Evolutionary conservation across 1,140 invertebrate genomes (phyloP), one percentile per base, ranked within the genome.

Genomic region (Trichoplusia ni): DNA sequence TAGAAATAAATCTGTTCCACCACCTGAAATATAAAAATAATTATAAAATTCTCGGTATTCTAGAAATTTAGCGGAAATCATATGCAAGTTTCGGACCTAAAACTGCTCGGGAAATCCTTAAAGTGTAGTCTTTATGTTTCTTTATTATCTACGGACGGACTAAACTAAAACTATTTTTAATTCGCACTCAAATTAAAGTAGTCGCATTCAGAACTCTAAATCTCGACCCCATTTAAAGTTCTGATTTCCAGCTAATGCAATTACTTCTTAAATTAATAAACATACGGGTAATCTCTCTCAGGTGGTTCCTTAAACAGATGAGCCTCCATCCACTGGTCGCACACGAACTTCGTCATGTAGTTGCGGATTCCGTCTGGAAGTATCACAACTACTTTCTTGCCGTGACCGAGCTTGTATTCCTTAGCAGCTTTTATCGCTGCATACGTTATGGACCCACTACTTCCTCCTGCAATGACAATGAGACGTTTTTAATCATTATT

Each of bases 291-390:
- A 21, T 69, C 54, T 3, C 72, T 72, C 27, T 67, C 16, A 11
- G 79, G 79, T 9, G 76, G 74, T 14, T 77, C 71, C 69, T 91
- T 91, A 25, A 97, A 96, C 69, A 94, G 93, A 80, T 95, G 93
- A 21, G 95, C 94, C 75, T 95, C 94, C 97, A 99, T 97, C 98
- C 98, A 99, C 61, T 97, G 94, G 84, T 99, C 96, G 47, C 93
- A 95, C 0, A 99, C 93, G 83, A 99, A 99, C 86, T 99, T 99
- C 0, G 97, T 97, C 96, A 99, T 97, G 84, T 99, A 99, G 90
- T 99, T 99, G 60, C 98, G 92, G 67, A 99, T 95, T 16, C 97
- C 95, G 84, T 99, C 98, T 0, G 98, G 97, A n/a, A 99, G 86
- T 38, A 99, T 75, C 4, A 99, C 94, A 4, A 99, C 98, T 74